Conservation (phyloP, 1,140 invertebrate genomes). For the Arion vulgaris region DNA sequence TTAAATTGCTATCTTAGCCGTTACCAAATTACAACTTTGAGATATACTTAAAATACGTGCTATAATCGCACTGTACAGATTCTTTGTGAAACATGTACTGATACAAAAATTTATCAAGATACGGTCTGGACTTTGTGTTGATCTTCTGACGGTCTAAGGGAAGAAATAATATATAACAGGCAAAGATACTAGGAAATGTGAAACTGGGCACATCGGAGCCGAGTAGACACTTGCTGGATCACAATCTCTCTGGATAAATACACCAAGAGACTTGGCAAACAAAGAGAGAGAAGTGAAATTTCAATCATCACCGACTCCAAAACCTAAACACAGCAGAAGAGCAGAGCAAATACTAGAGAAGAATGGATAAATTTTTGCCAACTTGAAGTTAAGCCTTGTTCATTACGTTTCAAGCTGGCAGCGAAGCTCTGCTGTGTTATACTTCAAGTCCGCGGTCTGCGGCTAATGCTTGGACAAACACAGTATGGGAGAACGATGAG, state of each 20-base stretch:
- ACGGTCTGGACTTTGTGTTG: too few relatives aligned
- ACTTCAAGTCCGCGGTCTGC: not conserved
- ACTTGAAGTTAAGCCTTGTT: constrained; percentile 6
- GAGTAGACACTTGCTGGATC: not conserved
- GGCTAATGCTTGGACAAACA: constrained; percentile 3
- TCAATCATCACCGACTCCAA: constrained; percentile 31
- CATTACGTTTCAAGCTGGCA: not conserved
- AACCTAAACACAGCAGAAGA: constrained; percentile 12
- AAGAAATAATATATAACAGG: too few relatives aligned
- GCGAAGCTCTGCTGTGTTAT: not conserved
- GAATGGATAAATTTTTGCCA: constrained; percentile 23
- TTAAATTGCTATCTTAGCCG: too few relatives aligned
- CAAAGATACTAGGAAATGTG: too few relatives aligned
- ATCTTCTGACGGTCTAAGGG: too few relatives aligned
- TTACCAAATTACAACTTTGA: too few relatives aligned
- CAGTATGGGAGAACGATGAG: not conserved
- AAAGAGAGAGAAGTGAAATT: constrained; percentile 20
- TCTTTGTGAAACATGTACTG: too few relatives aligned
- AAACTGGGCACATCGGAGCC: too few relatives aligned
- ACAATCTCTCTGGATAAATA: not conserved
- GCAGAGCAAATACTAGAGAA: not conserved
- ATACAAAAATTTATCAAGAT: too few relatives aligned
- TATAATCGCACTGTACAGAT: too few relatives aligned
- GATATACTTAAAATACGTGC: too few relatives aligned
- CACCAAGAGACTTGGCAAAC: not conserved